Evolutionary conservation across 2,888 invertebrate species (phyloP), one percentile per base, ranked within the genome.

Genomic region (Pyrocoelia pectoralis): DNA sequence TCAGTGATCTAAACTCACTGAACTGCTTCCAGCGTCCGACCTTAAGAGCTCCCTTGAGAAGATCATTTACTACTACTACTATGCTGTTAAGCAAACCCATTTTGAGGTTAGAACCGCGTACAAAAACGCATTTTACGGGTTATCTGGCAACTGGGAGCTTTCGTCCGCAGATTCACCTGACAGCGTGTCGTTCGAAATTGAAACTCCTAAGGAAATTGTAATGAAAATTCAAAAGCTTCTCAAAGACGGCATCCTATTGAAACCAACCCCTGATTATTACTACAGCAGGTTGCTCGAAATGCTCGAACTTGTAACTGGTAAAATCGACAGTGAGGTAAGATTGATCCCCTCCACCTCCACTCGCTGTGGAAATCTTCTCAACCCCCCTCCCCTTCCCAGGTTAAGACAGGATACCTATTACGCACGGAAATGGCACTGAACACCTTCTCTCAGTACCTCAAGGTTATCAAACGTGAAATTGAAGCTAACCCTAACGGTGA

Each of bases 81-180:
- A 46, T 17, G 9, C 46, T 10, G 15, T 46, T 17, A 46, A 46
- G 8, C 46, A 46, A 17, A 46, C 46, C 3, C 46, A 46, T 18
- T 46, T 46, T n/a, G 46, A 46, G 15, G n/a, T 46, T 18, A 46
- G 46, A 18, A 46, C 46, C 8, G 46, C 46, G 1, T 46, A 46
- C 10, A 46, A 46, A 46, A 46, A 18, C 46, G n/a, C 18, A 1
- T 46, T 46, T 17, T 46, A 46, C n/a, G 41, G 41, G n/a, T n/a
- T n/a, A 8, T 3, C 1, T 13, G 15, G 4, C 24, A n/a, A n/a
- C n/a, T n/a, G n/a, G n/a, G 24, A 24, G 24, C 6, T 24, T 43
- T 43, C 13, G 12, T 1, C 3, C 13, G 13, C 2, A 43, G 41
- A 6, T 4, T 3, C 17, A 5, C n/a, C 8, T 2, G 43, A 14